Evolutionary conservation across 2,888 invertebrate species (phyloP).

Genomic region (Heliconius erato): DNA sequence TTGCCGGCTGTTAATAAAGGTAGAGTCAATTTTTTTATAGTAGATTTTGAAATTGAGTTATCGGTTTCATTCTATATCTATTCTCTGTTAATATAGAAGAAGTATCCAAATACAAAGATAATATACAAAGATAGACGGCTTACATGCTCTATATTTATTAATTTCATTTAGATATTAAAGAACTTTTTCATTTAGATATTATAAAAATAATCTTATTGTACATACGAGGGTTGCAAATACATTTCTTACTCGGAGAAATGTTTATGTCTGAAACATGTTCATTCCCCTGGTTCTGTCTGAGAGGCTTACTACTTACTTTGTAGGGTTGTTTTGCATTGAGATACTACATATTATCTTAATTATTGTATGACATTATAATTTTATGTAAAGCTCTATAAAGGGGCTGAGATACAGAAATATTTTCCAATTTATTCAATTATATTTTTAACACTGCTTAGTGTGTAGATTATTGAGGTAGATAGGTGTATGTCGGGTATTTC

Average conservation of each 20-base stretch:
- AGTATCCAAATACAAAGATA: no score
- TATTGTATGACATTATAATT: background rate
- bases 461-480: no score
- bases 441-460: background rate
- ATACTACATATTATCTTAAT: background rate
- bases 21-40: constrained; percentile 45
- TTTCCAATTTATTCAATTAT: background rate
- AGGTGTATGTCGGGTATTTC: no score
- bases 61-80: background rate
- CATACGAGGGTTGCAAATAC: background rate
- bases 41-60: background rate
- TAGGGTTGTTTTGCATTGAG: background rate
- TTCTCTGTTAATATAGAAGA: background rate
- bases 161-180: background rate
- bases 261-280: background rate
- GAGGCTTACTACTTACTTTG: background rate
- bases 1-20: constrained; percentile 70
- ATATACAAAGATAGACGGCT: no score
- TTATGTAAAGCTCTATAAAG: no score
- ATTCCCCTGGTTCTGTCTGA: background rate
- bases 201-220: background rate
- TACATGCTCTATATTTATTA: no score
- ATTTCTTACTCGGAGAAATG: background rate
- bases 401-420: background rate
- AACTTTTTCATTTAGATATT: no score